A percentile compares a stretch with the other conserved stretches of the same genome.
Evolutionary conservation across 2,113 vertebrate genomes (phyloP).

Genomic region (Myanophis thanlyinensis): DNA sequence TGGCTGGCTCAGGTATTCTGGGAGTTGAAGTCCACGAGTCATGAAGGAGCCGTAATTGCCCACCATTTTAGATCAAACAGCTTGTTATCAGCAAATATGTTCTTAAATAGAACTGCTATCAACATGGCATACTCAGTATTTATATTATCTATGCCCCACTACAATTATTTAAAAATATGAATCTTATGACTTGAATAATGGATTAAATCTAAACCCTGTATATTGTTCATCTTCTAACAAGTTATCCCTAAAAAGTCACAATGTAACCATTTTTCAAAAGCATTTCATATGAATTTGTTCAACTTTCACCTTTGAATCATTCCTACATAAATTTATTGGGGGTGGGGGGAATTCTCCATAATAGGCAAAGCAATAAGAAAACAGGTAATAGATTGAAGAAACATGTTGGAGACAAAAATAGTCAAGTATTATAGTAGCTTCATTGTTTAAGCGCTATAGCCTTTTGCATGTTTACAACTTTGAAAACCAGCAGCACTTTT

Average conservation of each 20-base stretch:
- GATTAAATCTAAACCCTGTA: background rate
- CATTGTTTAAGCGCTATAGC: background rate
- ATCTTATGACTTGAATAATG: background rate
- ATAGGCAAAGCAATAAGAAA: background rate
- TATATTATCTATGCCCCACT: background rate
- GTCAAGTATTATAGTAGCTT: background rate
- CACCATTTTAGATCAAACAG: background rate
- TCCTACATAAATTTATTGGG: background rate
- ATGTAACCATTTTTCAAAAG: background rate
- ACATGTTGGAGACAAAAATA: background rate
- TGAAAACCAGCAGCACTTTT: background rate
- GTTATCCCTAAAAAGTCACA: background rate
- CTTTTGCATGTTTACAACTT: background rate
- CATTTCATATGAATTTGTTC: background rate
- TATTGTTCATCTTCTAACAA: background rate
- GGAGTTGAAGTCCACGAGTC: too few species aligned
- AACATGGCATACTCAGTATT: background rate
- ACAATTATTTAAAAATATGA: background rate
- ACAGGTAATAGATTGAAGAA: background rate
- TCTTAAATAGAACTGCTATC: background rate
- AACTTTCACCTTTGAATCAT: background rate
- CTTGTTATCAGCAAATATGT: background rate
- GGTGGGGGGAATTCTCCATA: background rate
- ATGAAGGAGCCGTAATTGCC: too few species aligned
- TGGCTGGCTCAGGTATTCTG: too few species aligned